Evolutionary conservation across 2,113 vertebrate species (phyloP).

Genomic region (Emberiza fucata): DNA sequence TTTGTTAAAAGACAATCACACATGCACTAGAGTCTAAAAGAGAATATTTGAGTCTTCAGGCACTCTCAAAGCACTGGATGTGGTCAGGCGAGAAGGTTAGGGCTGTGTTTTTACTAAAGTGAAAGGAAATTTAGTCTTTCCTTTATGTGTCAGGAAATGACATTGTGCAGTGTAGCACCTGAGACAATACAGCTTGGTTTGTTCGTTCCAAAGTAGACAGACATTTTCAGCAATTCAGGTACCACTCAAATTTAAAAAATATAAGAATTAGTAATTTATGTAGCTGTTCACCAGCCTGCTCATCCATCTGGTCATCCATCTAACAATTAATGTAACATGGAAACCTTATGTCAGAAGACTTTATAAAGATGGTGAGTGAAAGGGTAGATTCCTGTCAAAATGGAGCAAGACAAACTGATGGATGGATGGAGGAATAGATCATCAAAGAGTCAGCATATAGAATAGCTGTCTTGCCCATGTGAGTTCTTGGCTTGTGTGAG

Average conservation of each 20-base stretch:
- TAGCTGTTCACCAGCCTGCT: neutral
- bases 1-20: constrained; percentile 59
- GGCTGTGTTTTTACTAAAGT: neutral
- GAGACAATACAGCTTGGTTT: neutral
- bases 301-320: constrained; percentile 44
- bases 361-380: constrained; percentile 3
- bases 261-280: neutral
- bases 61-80: neutral
- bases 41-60: neutral
- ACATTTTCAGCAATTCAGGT: neutral
- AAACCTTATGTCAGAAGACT: neutral
- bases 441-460: neutral
- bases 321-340: constrained; percentile 3
- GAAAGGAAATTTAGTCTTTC: neutral
- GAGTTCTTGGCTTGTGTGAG: neutral
- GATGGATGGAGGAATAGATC: neutral
- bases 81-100: neutral
- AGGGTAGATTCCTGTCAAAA: constrained; percentile 27
- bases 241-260: neutral
- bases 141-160: neutral
- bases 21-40: neutral
- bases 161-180: neutral
- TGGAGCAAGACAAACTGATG: neutral
- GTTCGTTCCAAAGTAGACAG: neutral
- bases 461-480: neutral